Percentiles rank a stretch among this genome's conserved stretches.
phyloP scores from a whole-genome alignment of 2,113 vertebrate species.

The Lepisosteus oculatus region DNA sequence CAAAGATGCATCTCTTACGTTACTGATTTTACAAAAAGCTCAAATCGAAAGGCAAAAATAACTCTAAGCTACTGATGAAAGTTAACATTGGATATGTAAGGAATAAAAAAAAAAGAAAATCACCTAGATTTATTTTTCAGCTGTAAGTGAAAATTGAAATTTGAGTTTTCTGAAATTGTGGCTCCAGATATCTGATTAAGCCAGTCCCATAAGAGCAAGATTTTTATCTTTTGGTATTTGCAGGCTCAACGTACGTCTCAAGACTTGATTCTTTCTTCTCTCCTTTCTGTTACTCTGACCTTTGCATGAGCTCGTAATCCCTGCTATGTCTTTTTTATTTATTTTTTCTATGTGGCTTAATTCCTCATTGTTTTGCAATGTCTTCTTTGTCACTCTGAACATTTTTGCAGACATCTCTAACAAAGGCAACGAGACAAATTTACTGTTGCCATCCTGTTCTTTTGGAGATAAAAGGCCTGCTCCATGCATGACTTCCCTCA shows the following conservation, averaged over 20 bases:
- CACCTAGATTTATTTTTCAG: too few species aligned
- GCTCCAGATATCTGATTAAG: too few species aligned
- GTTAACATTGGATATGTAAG: too few species aligned
- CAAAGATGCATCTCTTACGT: too few species aligned
- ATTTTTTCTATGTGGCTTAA: conserved; percentile 3
- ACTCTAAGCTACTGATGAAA: too few species aligned
- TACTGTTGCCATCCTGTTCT: conserved; percentile 33
- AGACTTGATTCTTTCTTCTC: conserved; percentile 51
- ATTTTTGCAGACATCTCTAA: conserved; percentile 17
- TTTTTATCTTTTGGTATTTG: too few species aligned
- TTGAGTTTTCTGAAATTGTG: too few species aligned
- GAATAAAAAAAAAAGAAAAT: too few species aligned
- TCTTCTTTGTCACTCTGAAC: background rate
- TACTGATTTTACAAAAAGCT: too few species aligned
- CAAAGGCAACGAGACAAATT: conserved; percentile 23
- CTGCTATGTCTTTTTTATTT: conserved; percentile 15
- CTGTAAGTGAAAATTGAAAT: too few species aligned
- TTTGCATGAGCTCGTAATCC: conserved; percentile 13
- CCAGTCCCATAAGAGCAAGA: too few species aligned
- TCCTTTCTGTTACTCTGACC: conserved; percentile 23
- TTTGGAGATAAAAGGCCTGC: conserved; percentile 37
- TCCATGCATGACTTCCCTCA: conserved; percentile 38
- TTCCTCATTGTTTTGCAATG: conserved; percentile 8
- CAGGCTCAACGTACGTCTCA: conserved; percentile 17
- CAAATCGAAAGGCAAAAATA: too few species aligned